Evolutionary conservation across 2,113 vertebrate species (phyloP).

Genomic region (Bostrychus sinensis): DNA sequence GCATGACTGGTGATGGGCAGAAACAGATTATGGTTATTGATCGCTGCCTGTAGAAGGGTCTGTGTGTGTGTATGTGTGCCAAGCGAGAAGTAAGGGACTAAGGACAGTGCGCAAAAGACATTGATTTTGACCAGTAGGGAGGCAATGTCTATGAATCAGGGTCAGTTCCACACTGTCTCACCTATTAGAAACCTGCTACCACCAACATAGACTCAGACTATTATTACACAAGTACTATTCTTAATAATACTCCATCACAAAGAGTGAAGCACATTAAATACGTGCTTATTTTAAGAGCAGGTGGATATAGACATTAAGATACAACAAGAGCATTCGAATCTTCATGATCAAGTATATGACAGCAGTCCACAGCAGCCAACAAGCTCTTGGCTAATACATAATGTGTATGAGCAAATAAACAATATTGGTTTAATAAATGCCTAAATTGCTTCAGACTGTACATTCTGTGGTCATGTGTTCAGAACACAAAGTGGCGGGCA

Average conservation of each 20-base stretch:
- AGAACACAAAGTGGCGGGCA: slow-evolving; percentile 24
- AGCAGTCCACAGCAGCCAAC: slow-evolving; percentile 26
- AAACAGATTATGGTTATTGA: slow-evolving; percentile 96
- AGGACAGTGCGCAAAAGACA: slow-evolving; percentile 80
- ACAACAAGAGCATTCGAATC: slow-evolving; percentile 52
- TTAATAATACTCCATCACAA: slow-evolving; percentile 54
- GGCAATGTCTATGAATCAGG: slow-evolving; percentile 80
- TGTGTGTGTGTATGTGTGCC: slow-evolving; percentile 68
- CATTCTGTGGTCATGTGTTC: slow-evolving; percentile 39
- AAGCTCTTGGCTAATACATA: not conserved
- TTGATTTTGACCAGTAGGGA: slow-evolving; percentile 82
- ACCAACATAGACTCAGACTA: slow-evolving; percentile 19
- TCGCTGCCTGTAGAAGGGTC: slow-evolving; percentile 87
- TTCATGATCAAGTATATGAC: slow-evolving; percentile 35
- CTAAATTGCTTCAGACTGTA: slow-evolving; percentile 18
- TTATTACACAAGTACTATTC: slow-evolving; percentile 27
- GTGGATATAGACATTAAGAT: slow-evolving; percentile 37
- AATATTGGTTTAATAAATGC: slow-evolving; percentile 17
- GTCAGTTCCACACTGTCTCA: slow-evolving; percentile 81
- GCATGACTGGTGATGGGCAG: slow-evolving; percentile 91
- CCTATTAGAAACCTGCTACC: slow-evolving; percentile 70
- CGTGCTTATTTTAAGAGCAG: slow-evolving; percentile 61
- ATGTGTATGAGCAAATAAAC: slow-evolving; percentile 19
- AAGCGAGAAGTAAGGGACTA: slow-evolving; percentile 75
- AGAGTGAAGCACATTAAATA: slow-evolving; percentile 58